A percentile compares a stretch with the other conserved stretches of the same genome.
Conservation (phyloP, 2,888 invertebrate genomes). For the Drosophila paramelanica region DNA sequence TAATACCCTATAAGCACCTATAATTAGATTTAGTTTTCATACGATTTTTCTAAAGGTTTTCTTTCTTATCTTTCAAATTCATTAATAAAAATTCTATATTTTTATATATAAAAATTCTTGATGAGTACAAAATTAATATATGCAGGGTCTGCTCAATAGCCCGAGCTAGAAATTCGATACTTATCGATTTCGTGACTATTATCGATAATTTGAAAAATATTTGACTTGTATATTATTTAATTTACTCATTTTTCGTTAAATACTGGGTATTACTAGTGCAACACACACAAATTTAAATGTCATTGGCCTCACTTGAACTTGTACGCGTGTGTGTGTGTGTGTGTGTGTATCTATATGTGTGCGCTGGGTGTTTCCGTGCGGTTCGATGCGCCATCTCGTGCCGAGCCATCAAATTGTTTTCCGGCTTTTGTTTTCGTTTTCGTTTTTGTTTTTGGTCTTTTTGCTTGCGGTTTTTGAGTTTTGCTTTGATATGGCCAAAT, state of each 20-base stretch:
- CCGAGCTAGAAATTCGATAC: too few relatives aligned
- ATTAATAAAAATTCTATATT: too few relatives aligned
- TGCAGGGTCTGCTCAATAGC: too few relatives aligned
- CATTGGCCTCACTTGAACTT: slow-evolving; percentile 73
- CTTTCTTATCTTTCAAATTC: too few relatives aligned
- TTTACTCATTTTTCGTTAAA: too few relatives aligned
- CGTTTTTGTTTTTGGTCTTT: slow-evolving; percentile 38
- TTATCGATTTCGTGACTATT: too few relatives aligned
- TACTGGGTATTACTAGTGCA: slow-evolving; percentile 9
- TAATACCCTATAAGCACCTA: neutral
- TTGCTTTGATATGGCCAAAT: slow-evolving; percentile 49
- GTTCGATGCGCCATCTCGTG: slow-evolving; percentile 29
- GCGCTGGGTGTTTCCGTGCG: slow-evolving; percentile 13
- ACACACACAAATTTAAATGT: slow-evolving; percentile 55
- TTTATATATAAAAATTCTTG: too few relatives aligned
- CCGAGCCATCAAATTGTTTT: slow-evolving; percentile 75
- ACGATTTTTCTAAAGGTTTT: too few relatives aligned
- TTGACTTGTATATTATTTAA: too few relatives aligned
- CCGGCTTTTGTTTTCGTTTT: slow-evolving; percentile 74
- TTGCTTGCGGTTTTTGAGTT: slow-evolving; percentile 59
- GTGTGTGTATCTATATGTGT: slow-evolving; percentile 10
- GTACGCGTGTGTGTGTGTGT: slow-evolving; percentile 4
- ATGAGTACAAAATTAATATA: too few relatives aligned
- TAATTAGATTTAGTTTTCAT: too few relatives aligned
- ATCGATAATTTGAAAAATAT: too few relatives aligned